Base-by-base conservation (phyloP, 92 coral and sea anemone genomes). In the Desmophyllum pertusum region DNA sequence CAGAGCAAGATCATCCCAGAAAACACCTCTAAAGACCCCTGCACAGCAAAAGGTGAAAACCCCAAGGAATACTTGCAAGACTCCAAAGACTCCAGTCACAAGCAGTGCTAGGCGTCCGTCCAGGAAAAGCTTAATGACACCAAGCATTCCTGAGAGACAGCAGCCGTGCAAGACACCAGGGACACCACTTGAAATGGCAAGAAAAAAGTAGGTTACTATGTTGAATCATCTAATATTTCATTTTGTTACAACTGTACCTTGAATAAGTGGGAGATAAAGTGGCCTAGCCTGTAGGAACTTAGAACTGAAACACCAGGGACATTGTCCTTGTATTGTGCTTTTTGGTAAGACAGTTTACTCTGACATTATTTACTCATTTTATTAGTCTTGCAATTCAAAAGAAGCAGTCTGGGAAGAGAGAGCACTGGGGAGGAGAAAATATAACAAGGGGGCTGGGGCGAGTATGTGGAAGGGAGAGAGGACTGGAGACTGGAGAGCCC, bases 131-230 rank as follows among this genome's bases (percentile, higher is more conserved):
- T 5, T 91, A 30, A 85, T 81, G 68, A 50, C 70, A 14, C 99
- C 99, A 18, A 90, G 98, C 73, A 94, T 97, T 59, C 99, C 98
- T 10, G 84, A 86, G 61, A 82, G 99, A 71, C 92, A 90, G 21
- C 83, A 88, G 81, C 95, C 95, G 15, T 97, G 99, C 61, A 97
- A 93, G 75, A 92, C 98, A 51, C 99, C 99, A 10, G 93, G 92
- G 38, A 97, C 93, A 62, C 98, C 97, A 27, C 78, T 94, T 81
- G 93, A 97, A 75, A 84, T 90, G 77, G 98, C 99, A 5, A 95
- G 99, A 27, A 90, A 95, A 64, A 97, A 92, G 99, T 97, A 87
- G 27, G 89, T 45, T 46, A 15, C 10, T 64, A 35, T 31, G n/a
- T n/a, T n/a, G n/a, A n/a, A n/a, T 43, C 50, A 7, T 43, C 50